Evolutionary conservation across 2,888 invertebrate genomes (phyloP), one percentile per base, ranked within the genome.

Genomic region (Hirtodrosophila duncani): DNA sequence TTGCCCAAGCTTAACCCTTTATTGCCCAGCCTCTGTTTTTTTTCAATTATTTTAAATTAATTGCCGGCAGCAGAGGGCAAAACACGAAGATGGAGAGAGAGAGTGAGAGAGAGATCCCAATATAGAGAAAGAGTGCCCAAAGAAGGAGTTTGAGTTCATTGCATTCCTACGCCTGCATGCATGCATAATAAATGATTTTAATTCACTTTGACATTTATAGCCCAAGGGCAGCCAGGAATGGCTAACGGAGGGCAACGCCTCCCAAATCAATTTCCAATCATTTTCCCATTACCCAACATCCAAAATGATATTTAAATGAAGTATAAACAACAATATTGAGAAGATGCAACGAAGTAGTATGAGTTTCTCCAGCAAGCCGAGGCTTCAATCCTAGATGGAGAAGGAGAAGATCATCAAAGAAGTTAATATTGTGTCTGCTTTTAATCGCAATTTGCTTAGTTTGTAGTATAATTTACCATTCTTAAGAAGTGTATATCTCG

Each of bases 1-100:
- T 81, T 65, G 57, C 44, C 43, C 59, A 37, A 46, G 42, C 49
- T 60, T 65, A 74, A 68, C 79, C 75, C 63, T 66, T 69, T 52
- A 46, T 44, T 33, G 46, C 34, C 21, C 51, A 42, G 31, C 51
- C 59, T 56, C 45, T 20, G 10, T 31, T 27, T 27, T 27, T 24
- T 61, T 61, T 43, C 44, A 69, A 62, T 78, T 63, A 63, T 68
- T 61, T 56, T 5, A 52, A 57, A 57, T 57, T 56, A 43, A 59
- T 62, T 55, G 50, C 42, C 45, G 20, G 20, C 41, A 44, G 31
- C 51, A 39, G 13, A 14, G 20, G 8, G 8, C 8, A 21, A n/a
- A 36, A 9, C 6, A 8, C 9, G 2, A 26, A 11, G 9, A 3
- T 1, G 1, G 5, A 29, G n/a, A 36, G 26, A 34, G 6, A 20